These are phyloP conservation scores for Pachliopta kotzebuea DNA, from an alignment of 2,888 invertebrate genomes.

Conservation along the genomic window DNA sequence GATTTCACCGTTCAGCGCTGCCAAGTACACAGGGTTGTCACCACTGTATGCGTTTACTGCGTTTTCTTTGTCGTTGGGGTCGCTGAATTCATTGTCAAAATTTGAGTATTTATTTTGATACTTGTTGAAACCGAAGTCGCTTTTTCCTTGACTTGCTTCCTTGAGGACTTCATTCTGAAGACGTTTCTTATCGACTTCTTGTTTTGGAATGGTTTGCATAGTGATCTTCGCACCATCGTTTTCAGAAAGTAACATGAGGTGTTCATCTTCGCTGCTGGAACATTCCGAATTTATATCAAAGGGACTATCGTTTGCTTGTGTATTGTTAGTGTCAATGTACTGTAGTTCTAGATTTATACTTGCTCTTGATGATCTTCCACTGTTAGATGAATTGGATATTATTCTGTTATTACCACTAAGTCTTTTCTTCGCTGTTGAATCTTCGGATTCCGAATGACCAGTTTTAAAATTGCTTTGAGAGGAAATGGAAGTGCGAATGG, in stretches of 20 bases:
- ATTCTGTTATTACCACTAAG: conserved; percentile 73
- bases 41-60: conserved; percentile 59
- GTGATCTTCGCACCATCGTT: conserved; percentile 73
- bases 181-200: conserved; percentile 46
- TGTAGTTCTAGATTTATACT: conserved; percentile 68
- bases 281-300: conserved; percentile 65
- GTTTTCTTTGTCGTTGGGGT: conserved; percentile 72
- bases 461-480: conserved; percentile 64
- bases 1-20: conserved; percentile 66
- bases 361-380: conserved; percentile 62
- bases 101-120: conserved; percentile 67
- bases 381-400: conserved; percentile 46
- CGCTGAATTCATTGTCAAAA: conserved; percentile 73
- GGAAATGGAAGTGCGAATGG: conserved; percentile 56
- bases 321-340: conserved; percentile 55
- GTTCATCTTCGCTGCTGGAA: conserved; percentile 75
- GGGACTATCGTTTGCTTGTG: conserved; percentile 58
- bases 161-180: conserved; percentile 64
- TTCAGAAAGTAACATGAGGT: conserved; percentile 69
- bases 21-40: conserved; percentile 70
- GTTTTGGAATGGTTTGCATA: conserved; percentile 59
- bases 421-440: conserved; percentile 68
- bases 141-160: conserved; percentile 61
- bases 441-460: conserved; percentile 66
- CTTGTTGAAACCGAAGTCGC: conserved; percentile 64